A percentile compares a stretch with the other conserved stretches of the same genome.
Evolutionary conservation across 2,113 vertebrate genomes (phyloP).

Genomic region (Phoenicopterus ruber): DNA sequence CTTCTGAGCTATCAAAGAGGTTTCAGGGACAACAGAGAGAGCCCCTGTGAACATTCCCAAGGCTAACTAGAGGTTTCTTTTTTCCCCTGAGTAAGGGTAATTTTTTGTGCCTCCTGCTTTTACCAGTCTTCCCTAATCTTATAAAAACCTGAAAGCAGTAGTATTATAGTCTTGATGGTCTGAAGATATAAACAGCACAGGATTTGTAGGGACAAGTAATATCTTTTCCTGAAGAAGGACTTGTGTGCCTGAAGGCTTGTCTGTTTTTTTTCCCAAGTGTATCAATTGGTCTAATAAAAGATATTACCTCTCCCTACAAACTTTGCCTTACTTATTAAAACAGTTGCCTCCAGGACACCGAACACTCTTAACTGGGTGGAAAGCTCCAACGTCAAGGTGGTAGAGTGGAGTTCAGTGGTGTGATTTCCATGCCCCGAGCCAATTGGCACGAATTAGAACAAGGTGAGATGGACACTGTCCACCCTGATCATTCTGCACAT

Average conservation of each 20-base stretch:
- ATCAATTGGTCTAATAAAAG: constrained; percentile 20
- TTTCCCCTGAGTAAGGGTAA: background rate
- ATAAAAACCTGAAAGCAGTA: background rate
- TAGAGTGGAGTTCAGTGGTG: background rate
- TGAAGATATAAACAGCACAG: background rate
- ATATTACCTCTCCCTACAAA: background rate
- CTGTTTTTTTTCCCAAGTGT: background rate
- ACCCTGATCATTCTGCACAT: background rate
- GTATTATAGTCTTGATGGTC: background rate
- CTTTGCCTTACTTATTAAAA: background rate
- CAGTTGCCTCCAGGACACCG: background rate
- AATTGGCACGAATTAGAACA: background rate
- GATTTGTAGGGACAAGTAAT: background rate
- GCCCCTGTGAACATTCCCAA: background rate
- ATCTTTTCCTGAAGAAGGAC: constrained; percentile 14
- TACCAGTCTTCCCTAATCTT: background rate
- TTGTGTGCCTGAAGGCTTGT: background rate
- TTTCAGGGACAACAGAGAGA: background rate
- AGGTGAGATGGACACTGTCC: background rate
- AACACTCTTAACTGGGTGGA: background rate
- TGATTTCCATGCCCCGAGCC: background rate
- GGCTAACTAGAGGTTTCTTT: background rate
- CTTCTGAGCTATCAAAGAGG: background rate
- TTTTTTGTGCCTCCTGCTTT: background rate
- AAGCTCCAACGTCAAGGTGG: background rate